Conservation (phyloP, 2,888 invertebrate species). For the Helicoverpa assulta region DNA sequence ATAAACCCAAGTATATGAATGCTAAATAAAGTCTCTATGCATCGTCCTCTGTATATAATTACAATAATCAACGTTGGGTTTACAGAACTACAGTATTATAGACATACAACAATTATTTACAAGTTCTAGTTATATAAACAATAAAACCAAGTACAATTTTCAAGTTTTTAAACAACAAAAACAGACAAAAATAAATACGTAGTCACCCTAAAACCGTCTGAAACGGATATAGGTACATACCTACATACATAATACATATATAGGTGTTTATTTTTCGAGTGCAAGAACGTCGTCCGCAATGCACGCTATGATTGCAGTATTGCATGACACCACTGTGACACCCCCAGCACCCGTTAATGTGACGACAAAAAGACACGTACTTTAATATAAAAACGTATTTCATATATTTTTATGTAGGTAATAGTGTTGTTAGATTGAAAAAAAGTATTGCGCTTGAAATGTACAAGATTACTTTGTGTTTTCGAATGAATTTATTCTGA, state of each 20-base stretch:
- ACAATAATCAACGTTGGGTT: too few species aligned
- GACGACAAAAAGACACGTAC: conserved; percentile 60
- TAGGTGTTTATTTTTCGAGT: conserved; percentile 61
- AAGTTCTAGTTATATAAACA: too few species aligned
- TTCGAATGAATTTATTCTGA: too few species aligned
- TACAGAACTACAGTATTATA: too few species aligned
- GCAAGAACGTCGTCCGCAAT: conserved; percentile 61
- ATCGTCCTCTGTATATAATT: too few species aligned
- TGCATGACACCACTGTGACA: conserved; percentile 75
- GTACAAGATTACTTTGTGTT: too few species aligned
- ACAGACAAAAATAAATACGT: not conserved
- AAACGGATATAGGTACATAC: conserved; percentile 20
- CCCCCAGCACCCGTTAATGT: conserved; percentile 68
- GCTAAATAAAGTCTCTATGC: too few species aligned
- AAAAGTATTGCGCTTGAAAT: not conserved
- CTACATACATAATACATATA: conserved; percentile 16
- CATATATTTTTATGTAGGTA: conserved; percentile 30
- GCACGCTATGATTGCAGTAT: conserved; percentile 82
- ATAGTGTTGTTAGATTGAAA: conserved; percentile 21
- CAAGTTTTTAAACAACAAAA: not conserved
- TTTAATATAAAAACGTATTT: conserved; percentile 11
- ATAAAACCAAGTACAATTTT: too few species aligned
- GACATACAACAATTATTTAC: too few species aligned
- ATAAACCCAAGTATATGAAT: too few species aligned
- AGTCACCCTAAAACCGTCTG: conserved; percentile 26